Evolutionary conservation across 2,113 vertebrate genomes (phyloP), one percentile per base, ranked within the genome.

Genomic region (Oxyruncus cristatus): DNA sequence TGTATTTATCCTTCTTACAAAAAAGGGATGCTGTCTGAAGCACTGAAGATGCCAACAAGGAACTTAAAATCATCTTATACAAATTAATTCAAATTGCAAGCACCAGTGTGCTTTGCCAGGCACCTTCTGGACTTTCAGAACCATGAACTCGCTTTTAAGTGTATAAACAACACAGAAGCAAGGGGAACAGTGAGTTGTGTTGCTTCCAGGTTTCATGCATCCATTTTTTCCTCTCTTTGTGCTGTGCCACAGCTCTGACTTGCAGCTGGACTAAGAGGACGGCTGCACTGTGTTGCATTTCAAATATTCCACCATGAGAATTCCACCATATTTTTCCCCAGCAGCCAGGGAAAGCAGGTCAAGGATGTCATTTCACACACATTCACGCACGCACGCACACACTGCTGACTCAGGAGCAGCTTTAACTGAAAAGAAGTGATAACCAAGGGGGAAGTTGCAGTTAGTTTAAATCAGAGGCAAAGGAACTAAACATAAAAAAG

Each of bases 301-400:
- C 44, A 73, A 44, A 59, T 85, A 68, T 42, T 76, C 71, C 42
- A 75, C 35, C 16, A 19, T 42, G 17, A 89, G 35, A 86, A 74
- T 87, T 49, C n/a, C 26, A 53, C 63, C 30, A 4, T 44, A 24
- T 72, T 93, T 80, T 66, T 24, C 15, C 27, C 22, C 11, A 39
- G 37, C 8, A 77, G 24, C 61, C 52, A 76, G 30, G 76, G 55
- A 84, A 85, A 76, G 11, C 42, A 92, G 46, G 22, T 77, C 80
- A 77, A 78, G 68, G 74, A 74, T 83, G 74, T 23, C 0, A 37
- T 55, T 77, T 66, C 35, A 44, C 49, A 89, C 23, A n/a, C 8
- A 14, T 32, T 27, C 24, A 68, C 1, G 2, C 20, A 49, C 0
- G 0, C 49, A 79, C 0, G 0, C 14, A 68, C 32, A 50, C 19